phyloP scores from a whole-genome alignment of 2,113 vertebrate species.

The Pterocles gutturalis region DNA sequence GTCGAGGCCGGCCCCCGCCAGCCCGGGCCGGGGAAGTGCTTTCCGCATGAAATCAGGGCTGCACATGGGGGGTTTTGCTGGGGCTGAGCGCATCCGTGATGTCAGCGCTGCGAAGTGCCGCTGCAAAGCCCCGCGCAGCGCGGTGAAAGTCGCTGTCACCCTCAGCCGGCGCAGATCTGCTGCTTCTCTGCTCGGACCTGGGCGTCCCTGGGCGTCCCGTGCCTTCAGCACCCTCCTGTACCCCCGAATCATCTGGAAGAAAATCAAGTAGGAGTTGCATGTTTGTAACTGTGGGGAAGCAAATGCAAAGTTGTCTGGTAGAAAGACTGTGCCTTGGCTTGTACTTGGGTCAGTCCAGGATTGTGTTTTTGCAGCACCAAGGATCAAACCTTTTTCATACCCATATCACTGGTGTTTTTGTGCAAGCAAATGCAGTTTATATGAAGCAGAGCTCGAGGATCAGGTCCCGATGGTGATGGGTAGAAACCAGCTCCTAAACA shows the following conservation, averaged over 20 bases:
- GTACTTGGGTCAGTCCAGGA: background rate
- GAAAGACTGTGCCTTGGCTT: background rate
- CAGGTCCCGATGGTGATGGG: background rate
- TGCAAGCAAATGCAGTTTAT: background rate
- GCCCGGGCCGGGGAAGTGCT: slow-evolving; percentile 4
- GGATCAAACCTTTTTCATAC: background rate
- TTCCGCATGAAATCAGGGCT: slow-evolving; percentile 60
- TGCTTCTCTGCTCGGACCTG: background rate
- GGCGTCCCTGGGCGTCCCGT: no score
- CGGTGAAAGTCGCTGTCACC: background rate
- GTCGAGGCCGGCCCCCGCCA: background rate
- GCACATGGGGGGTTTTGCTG: slow-evolving; percentile 9
- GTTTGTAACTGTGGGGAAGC: background rate
- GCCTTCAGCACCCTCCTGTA: slow-evolving; percentile 2
- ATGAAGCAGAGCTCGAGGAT: background rate
- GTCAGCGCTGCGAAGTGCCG: slow-evolving; percentile 57
- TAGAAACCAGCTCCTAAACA: background rate
- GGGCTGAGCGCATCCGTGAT: slow-evolving; percentile 10
- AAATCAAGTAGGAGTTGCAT: background rate
- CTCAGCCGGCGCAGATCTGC: background rate
- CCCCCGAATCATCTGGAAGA: background rate
- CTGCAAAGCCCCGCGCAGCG: background rate
- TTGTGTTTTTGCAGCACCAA: background rate
- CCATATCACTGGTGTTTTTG: accelerated
- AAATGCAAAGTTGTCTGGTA: background rate